phyloP scores from a whole-genome alignment of 2,113 vertebrate species.

The Ahaetulla prasina region DNA sequence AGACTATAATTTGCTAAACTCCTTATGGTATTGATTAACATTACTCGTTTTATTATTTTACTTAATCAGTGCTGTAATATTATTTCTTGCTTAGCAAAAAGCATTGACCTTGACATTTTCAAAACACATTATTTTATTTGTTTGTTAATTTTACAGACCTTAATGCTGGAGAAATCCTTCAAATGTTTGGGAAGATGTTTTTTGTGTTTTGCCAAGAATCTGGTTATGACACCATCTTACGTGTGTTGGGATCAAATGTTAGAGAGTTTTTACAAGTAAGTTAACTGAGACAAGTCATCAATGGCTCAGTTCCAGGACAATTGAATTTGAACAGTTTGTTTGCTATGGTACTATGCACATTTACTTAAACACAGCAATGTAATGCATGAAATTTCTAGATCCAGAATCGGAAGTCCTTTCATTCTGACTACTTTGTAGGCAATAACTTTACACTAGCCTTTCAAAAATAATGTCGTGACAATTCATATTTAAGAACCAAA shows the following conservation, averaged over 20 bases:
- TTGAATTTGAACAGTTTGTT: background rate
- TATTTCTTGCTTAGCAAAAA: background rate
- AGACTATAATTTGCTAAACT: background rate
- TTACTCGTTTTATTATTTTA: background rate
- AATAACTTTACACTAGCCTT: background rate
- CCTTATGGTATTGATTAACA: background rate
- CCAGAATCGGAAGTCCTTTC: background rate
- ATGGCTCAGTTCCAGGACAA: background rate
- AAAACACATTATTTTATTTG: conserved; percentile 19
- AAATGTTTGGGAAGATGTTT: conserved; percentile 99
- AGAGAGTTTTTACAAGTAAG: conserved; percentile 96
- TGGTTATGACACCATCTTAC: conserved; percentile 95
- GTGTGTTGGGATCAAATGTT: conserved; percentile 95
- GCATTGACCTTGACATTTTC: background rate
- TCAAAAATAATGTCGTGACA: background rate
- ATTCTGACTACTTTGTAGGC: background rate
- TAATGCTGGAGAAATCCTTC: conserved; percentile 93
- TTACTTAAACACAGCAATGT: background rate
- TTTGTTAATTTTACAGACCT: conserved; percentile 78
- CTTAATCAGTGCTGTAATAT: background rate
- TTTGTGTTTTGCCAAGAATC: conserved; percentile 99
- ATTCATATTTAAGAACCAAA: background rate
- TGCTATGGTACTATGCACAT: background rate
- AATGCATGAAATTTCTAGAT: background rate
- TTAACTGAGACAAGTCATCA: conserved; percentile 11